Conservation (phyloP, 2,113 vertebrate genomes). For the Limanda limanda region DNA sequence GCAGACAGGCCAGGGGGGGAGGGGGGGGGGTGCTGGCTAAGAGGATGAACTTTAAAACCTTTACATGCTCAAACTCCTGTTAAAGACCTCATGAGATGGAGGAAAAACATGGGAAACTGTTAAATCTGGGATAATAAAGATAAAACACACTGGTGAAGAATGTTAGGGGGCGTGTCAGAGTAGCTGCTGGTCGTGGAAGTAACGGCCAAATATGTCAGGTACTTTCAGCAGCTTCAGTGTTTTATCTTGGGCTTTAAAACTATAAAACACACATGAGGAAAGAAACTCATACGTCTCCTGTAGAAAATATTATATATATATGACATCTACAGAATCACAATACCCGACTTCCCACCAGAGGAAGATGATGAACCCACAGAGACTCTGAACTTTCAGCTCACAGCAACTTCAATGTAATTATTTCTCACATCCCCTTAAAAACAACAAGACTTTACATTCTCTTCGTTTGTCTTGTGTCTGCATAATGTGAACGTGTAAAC, state of each 20-base stretch:
- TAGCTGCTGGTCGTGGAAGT: too few species aligned
- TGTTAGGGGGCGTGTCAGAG: too few species aligned
- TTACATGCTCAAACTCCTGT: slow-evolving; percentile 9
- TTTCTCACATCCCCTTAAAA: not conserved
- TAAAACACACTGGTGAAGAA: too few species aligned
- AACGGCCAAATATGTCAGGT: too few species aligned
- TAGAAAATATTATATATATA: not conserved
- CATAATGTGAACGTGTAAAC: too few species aligned
- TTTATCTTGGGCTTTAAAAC: too few species aligned
- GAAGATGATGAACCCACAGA: not conserved
- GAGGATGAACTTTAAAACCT: slow-evolving; percentile 26
- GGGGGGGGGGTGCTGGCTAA: slow-evolving; percentile 19
- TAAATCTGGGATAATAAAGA: not conserved
- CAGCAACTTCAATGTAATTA: not conserved
- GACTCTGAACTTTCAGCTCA: not conserved
- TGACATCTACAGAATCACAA: not conserved
- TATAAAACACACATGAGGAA: not conserved
- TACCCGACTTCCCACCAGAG: not conserved
- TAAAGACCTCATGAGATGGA: not conserved
- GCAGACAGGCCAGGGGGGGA: slow-evolving; percentile 2
- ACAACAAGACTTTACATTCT: not conserved
- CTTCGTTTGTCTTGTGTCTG: too few species aligned
- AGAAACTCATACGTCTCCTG: not conserved
- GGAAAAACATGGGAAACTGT: not conserved
- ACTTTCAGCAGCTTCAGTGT: too few species aligned